These are phyloP conservation scores for Drosophila subpulchrella DNA, from an alignment of 1,140 invertebrate species.

Conservation along the genomic window DNA sequence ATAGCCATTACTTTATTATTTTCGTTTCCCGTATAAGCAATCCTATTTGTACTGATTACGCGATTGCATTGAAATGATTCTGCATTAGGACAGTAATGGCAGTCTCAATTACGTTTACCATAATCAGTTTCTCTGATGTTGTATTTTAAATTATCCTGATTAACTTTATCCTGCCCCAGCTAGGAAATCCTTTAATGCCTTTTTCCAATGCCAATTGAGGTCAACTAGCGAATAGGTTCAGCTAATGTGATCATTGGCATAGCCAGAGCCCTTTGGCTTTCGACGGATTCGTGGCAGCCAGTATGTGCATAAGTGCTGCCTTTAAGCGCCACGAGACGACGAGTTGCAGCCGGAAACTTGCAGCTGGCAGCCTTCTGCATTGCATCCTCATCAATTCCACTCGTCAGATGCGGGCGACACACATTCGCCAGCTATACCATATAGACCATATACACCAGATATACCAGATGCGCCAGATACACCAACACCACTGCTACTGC, in stretches of 20 bases:
- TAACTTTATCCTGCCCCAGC: constrained; percentile 11
- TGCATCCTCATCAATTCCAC: constrained; percentile 48
- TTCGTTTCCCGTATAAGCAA: no score
- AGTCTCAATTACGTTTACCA: background rate
- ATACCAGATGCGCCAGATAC: constrained; percentile 5
- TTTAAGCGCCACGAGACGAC: constrained; percentile 30
- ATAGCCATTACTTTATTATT: no score
- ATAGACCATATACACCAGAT: background rate
- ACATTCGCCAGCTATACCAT: constrained; percentile 8
- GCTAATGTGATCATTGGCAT: constrained; percentile 39
- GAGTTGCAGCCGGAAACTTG: constrained; percentile 20
- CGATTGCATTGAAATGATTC: background rate
- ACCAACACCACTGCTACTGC: constrained; percentile 14
- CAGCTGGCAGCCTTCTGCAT: constrained; percentile 40
- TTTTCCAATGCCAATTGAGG: constrained; percentile 38
- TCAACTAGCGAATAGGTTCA: constrained; percentile 28
- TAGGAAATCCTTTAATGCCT: constrained; percentile 13
- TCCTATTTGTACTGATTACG: background rate
- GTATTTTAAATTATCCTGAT: constrained; percentile 4
- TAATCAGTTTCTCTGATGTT: background rate
- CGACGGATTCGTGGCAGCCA: constrained; percentile 20
- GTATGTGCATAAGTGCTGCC: constrained; percentile 28
- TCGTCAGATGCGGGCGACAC: constrained; percentile 43
- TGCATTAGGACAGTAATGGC: no score
- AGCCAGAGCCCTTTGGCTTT: background rate